Conservation (phyloP, 2,113 vertebrate genomes). For the Solea solea region DNA sequence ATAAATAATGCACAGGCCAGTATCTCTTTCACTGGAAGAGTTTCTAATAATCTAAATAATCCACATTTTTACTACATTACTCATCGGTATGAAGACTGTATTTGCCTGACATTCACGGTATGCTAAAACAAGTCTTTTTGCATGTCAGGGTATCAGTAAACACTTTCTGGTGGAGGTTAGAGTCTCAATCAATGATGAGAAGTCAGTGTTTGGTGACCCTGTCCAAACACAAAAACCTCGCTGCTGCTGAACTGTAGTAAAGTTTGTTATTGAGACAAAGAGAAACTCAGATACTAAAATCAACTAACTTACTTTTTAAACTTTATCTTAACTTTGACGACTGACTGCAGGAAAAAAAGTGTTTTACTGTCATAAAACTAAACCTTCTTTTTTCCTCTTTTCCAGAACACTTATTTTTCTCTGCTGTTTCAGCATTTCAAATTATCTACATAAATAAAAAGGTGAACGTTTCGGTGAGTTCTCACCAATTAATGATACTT, state of each 20-base stretch:
- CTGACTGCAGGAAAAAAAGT: background rate
- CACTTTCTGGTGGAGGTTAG: too few relatives aligned
- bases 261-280: background rate
- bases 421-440: constrained; percentile 28
- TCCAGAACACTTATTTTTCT: background rate
- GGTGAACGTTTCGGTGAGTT: background rate
- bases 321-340: background rate
- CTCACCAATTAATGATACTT: constrained; percentile 30
- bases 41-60: too few relatives aligned
- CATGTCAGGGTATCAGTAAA: too few relatives aligned
- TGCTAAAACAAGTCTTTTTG: too few relatives aligned
- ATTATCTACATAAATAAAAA: constrained; percentile 17
- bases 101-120: too few relatives aligned
- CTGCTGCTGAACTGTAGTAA: background rate
- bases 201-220: too few relatives aligned
- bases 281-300: background rate
- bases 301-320: background rate
- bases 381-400: background rate
- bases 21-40: too few relatives aligned
- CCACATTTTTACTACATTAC: too few relatives aligned
- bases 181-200: too few relatives aligned
- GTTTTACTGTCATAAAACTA: background rate
- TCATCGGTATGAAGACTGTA: too few relatives aligned
- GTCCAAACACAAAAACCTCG: too few relatives aligned
- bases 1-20: too few relatives aligned